A percentile compares a stretch with the other conserved stretches of the same genome.
Conservation (phyloP, 1,140 invertebrate species). For the Geopemphigus sp. region DNA sequence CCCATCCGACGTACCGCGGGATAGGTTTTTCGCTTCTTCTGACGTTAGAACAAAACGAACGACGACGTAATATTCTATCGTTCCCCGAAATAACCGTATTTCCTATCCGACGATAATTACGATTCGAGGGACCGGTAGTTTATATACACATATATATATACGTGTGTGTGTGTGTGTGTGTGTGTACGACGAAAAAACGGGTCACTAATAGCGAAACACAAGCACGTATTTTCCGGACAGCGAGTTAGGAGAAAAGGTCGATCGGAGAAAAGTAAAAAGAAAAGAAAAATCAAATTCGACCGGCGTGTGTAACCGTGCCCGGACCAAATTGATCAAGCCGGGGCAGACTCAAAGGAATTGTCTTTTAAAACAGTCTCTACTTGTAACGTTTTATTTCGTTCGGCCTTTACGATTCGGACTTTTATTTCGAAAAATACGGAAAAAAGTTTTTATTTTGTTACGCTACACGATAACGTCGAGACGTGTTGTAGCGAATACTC, state of each 20-base stretch:
- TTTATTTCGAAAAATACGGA: too few relatives aligned
- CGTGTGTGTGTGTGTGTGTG: too few relatives aligned
- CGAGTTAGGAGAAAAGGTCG: not conserved
- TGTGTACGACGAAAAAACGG: not conserved
- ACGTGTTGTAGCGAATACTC: too few relatives aligned
- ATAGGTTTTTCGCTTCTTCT: too few relatives aligned
- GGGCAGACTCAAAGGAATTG: constrained; percentile 36
- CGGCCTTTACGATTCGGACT: not conserved
- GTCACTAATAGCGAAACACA: constrained; percentile 9
- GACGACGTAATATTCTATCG: not conserved
- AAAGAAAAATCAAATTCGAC: constrained; percentile 23
- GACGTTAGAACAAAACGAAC: too few relatives aligned
- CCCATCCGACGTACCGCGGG: too few relatives aligned
- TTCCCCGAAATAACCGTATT: constrained; percentile 9
- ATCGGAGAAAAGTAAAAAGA: constrained; percentile 6
- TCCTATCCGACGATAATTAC: not conserved
- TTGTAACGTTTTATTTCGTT: constrained; percentile 5
- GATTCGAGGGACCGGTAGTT: not conserved
- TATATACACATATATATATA: too few relatives aligned
- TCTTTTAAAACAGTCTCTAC: constrained; percentile 22
- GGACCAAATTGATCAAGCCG: constrained; percentile 18
- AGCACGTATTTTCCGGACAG: constrained; percentile 11
- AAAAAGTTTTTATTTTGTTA: too few relatives aligned
- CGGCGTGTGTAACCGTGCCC: not conserved
- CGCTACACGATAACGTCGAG: too few relatives aligned